Percentiles rank a stretch among this genome's conserved stretches.
Conservation (phyloP, 1,140 invertebrate species). For the Theocolax elegans region DNA sequence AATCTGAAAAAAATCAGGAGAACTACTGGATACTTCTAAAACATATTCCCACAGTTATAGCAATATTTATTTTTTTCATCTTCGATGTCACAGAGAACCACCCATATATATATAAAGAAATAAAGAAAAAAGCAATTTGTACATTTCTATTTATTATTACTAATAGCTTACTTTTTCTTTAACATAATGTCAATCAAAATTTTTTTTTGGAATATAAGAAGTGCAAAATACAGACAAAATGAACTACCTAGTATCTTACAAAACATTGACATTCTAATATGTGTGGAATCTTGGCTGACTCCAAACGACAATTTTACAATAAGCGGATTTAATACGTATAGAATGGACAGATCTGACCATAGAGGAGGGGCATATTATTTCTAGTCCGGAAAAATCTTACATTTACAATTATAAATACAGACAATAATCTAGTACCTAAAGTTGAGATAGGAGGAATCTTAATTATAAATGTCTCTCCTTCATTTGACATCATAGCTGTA, state of each 20-base stretch:
- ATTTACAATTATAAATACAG: background rate
- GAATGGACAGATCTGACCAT: background rate
- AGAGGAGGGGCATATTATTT: conserved; percentile 1
- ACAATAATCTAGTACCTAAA: background rate
- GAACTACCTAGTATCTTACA: background rate
- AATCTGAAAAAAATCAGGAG: no score
- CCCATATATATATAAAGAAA: no score
- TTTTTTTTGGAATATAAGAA: background rate
- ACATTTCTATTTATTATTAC: no score
- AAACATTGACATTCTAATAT: background rate
- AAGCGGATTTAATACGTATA: background rate
- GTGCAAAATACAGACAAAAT: background rate
- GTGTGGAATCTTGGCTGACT: no score
- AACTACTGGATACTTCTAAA: no score
- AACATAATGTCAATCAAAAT: background rate
- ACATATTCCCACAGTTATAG: no score
- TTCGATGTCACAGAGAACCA: no score
- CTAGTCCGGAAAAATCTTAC: background rate
- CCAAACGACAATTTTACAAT: background rate
- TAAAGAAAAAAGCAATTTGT: no score
- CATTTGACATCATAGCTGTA: background rate
- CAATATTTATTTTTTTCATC: no score
- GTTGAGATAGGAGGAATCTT: background rate
- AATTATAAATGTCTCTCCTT: background rate
- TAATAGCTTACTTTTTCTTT: no score